phyloP scores from a whole-genome alignment of 2,113 vertebrate species.

The Pachycephala philippinensis region DNA sequence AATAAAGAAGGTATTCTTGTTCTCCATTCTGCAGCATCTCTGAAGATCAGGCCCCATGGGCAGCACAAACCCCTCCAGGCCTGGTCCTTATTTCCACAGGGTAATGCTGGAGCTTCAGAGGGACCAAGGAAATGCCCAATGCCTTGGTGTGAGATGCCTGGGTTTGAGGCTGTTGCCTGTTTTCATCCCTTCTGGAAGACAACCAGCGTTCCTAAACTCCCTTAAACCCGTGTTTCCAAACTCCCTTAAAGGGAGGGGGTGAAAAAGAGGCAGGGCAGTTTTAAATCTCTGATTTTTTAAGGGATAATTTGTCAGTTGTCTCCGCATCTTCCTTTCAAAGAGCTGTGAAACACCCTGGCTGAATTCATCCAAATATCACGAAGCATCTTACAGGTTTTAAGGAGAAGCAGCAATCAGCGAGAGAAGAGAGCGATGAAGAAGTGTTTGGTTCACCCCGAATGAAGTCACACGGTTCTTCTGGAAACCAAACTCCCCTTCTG shows the following conservation, averaged over 20 bases:
- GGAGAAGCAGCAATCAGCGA: not conserved
- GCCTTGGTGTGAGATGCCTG: not conserved
- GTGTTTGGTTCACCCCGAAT: not conserved
- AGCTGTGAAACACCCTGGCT: not conserved
- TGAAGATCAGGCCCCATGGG: not conserved
- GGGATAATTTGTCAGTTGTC: not conserved
- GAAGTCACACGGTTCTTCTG: fast-evolving
- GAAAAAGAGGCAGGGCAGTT: not conserved
- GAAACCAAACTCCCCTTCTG: not conserved
- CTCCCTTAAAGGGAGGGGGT: not conserved
- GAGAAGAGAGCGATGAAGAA: not conserved
- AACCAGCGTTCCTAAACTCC: not conserved
- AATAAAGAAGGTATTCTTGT: not conserved
- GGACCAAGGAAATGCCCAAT: not conserved
- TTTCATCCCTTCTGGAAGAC: not conserved
- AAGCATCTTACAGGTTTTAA: not conserved
- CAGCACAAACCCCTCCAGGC: not conserved
- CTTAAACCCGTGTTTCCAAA: not conserved
- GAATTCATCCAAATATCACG: not conserved
- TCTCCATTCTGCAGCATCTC: not conserved
- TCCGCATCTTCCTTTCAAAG: not conserved
- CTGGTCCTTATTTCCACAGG: not conserved
- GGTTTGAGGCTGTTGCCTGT: not conserved
- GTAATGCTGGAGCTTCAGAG: not conserved
- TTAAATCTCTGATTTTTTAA: not conserved